Evolutionary conservation across 2,797 vertebrate genomes (phyloP), one percentile per base, ranked within the genome.

Genomic region (Scolopax bukidnonensis): DNA sequence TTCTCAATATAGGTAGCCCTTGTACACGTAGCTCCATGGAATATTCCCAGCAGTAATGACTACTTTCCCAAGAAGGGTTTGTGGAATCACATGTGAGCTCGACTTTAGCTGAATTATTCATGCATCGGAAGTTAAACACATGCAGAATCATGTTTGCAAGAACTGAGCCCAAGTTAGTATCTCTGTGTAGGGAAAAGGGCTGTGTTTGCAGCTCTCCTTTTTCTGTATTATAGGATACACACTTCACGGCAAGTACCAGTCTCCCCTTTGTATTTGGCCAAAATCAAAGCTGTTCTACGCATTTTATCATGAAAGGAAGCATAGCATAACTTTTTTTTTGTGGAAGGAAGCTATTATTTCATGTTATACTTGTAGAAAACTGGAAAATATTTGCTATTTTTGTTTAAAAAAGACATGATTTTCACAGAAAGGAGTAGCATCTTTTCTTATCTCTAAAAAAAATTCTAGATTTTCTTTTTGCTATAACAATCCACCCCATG

Each of bases 91-190:
- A 69, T 63, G 36, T 51, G 65, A 91, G 12, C 75, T 86, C 68
- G 80, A 90, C 70, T 91, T 87, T 59, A 79, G 54, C 38, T 86
- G 85, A 93, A 90, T 92, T 92, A 95, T 53, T 87, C 12, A 73
- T 81, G 57, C 5, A 4, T 81, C 2, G 0, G 54, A 87, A 94
- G 48, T 71, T 87, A 96, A 92, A 93, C 56, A 64, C 23, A 54
- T 12, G 11, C 61, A 82, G 80, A 95, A 84, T 67, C 4, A 0
- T 32, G 43, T 70, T 73, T 74, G 92, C 57, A 76, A 89, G 50
- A 25, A 12, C 85, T 30, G 36, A 54, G 56, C 19, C 48, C 75
- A 73, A 71, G 24, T 45, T 25, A 90, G n/a, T 65, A 87, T 40
- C 53, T 63, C 81, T 59, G 65, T 7, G 8, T 7, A 45, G n/a